A percentile compares a stretch with the other conserved stretches of the same genome.
Conservation (phyloP, 2,888 invertebrate genomes). For the Pyrgus malvae region DNA sequence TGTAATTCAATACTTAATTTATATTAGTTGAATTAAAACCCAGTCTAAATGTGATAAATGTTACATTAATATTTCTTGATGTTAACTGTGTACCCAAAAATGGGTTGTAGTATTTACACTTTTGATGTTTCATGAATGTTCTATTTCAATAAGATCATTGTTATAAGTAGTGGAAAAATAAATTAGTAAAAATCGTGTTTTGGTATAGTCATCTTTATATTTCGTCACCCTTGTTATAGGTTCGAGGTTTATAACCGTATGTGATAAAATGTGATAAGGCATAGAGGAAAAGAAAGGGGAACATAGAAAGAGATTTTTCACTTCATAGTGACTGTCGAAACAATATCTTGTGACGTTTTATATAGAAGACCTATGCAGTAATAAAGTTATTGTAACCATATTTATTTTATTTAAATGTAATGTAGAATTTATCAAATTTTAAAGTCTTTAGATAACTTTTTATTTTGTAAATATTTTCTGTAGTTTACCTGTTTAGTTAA, state of each 20-base stretch:
- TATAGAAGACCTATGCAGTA: neutral
- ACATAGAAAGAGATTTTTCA: no score
- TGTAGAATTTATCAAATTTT: no score
- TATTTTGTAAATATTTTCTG: conserved; percentile 5
- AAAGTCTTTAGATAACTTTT: no score
- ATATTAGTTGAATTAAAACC: no score
- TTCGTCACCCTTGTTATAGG: conserved; percentile 7
- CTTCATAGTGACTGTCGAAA: no score
- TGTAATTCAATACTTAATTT: no score
- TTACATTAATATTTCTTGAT: neutral
- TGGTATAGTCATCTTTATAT: neutral
- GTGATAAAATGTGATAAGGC: conserved; percentile 22
- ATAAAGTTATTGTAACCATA: no score
- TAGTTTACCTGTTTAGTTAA: conserved; percentile 2
- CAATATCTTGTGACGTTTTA: conserved; percentile 3
- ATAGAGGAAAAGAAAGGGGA: neutral
- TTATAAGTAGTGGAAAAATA: neutral
- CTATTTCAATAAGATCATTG: neutral
- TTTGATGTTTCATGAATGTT: neutral
- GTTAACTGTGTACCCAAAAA: neutral
- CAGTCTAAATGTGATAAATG: no score
- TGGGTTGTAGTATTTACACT: neutral
- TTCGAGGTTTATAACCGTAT: neutral
- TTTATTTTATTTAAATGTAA: no score
- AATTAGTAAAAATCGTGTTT: neutral